Percentiles rank a stretch among this genome's conserved stretches.
Evolutionary conservation across 2,113 vertebrate species (phyloP).

Genomic region (Pomatostomus ruficeps): DNA sequence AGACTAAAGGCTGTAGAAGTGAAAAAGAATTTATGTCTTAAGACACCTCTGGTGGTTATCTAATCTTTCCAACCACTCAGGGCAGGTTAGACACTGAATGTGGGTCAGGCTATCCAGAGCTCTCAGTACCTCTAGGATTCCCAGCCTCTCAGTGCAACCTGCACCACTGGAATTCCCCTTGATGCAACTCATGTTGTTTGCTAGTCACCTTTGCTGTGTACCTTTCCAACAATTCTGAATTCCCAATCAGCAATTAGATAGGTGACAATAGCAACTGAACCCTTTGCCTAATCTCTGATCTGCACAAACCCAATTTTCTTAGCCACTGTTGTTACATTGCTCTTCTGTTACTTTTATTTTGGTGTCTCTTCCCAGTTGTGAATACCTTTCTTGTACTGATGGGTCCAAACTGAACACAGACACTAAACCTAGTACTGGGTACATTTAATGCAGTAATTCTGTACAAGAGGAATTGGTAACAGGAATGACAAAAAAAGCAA

Average conservation of each 20-base stretch:
- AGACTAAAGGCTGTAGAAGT: background rate
- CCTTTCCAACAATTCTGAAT: background rate
- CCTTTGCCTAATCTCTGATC: background rate
- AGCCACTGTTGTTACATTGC: background rate
- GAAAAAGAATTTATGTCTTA: background rate
- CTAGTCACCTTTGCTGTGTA: background rate
- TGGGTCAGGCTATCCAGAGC: background rate
- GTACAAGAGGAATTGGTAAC: background rate
- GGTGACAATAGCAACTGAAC: background rate
- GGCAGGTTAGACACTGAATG: background rate
- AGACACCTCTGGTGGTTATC: background rate
- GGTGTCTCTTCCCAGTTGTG: background rate
- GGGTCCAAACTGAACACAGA: background rate
- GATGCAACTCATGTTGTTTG: background rate
- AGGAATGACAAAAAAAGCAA: background rate
- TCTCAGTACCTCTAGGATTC: background rate
- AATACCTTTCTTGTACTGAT: background rate
- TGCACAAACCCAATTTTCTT: background rate
- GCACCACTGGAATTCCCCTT: background rate
- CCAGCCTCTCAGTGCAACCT: background rate
- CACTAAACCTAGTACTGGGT: background rate
- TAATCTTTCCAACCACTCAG: background rate
- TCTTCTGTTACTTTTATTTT: background rate
- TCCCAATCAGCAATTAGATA: background rate
- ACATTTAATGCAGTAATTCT: background rate